phyloP scores from a whole-genome alignment of 2,888 invertebrate genomes.

The Nomada goodeniana region DNA sequence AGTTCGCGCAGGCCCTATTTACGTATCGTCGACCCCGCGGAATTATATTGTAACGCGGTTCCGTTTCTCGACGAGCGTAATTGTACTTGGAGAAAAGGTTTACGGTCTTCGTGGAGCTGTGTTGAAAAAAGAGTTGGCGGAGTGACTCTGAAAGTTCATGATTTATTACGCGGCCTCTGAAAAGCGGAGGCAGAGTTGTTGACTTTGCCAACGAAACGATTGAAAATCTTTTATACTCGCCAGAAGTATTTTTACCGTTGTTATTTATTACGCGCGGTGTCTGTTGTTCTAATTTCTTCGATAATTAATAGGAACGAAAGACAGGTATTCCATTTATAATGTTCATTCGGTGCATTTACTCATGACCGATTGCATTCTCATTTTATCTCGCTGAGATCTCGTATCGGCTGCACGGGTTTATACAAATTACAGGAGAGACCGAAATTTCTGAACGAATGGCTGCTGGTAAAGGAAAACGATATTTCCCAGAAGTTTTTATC shows the following conservation, averaged over 20 bases:
- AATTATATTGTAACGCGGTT: slow-evolving; percentile 28
- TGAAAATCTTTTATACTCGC: neutral
- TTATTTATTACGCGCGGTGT: no score
- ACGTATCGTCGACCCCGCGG: neutral
- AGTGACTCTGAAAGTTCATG: neutral
- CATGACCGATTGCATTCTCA: neutral
- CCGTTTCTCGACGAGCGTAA: slow-evolving; percentile 17
- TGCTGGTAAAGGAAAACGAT: neutral
- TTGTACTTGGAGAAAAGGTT: slow-evolving; percentile 18
- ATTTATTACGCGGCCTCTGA: neutral
- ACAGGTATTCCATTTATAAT: no score
- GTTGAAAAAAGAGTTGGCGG: neutral
- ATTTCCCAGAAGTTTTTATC: slow-evolving; percentile 12
- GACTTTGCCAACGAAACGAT: neutral
- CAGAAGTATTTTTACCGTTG: no score
- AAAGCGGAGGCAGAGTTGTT: neutral
- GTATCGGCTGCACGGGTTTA: neutral
- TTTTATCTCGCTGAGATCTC: neutral
- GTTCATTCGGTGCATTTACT: neutral
- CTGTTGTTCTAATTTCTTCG: no score
- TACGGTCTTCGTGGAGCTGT: slow-evolving; percentile 10
- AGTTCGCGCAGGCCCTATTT: slow-evolving; percentile 21
- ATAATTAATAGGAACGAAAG: no score
- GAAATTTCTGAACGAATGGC: neutral
- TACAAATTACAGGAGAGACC: no score